Evolutionary conservation across 2,888 invertebrate species (phyloP).

Genomic region (Scaptomyza reducta): DNA sequence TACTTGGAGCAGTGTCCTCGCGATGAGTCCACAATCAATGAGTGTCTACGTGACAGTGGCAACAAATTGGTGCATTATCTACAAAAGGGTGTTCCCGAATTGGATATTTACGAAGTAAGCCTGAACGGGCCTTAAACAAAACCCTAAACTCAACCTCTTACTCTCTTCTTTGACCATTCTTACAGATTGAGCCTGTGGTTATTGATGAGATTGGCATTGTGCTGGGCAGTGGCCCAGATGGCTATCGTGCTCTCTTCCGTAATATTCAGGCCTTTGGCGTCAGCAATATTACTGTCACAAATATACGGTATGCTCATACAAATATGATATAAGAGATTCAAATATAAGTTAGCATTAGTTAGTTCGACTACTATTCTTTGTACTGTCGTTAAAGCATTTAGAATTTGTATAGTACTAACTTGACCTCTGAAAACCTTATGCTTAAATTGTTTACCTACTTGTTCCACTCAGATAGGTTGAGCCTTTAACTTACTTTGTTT

Average conservation of each 20-base stretch:
- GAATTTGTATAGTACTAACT: slow-evolving; percentile 5
- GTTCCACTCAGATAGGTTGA: background rate
- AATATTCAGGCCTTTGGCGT: slow-evolving; percentile 93
- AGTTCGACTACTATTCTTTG: slow-evolving; percentile 1
- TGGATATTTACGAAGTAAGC: slow-evolving; percentile 87
- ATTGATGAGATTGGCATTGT: slow-evolving; percentile 93
- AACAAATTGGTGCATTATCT: slow-evolving; percentile 90
- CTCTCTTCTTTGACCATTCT: background rate
- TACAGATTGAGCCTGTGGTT: slow-evolving; percentile 90
- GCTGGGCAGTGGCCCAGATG: slow-evolving; percentile 91
- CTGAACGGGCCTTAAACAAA: background rate
- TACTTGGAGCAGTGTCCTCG: slow-evolving; percentile 91
- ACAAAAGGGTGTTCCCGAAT: slow-evolving; percentile 90
- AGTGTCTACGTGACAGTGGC: slow-evolving; percentile 90
- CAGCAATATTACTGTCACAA: slow-evolving; percentile 91
- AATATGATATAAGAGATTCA: background rate
- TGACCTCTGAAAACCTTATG: slow-evolving; percentile 7
- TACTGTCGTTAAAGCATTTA: slow-evolving; percentile 22
- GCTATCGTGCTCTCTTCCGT: slow-evolving; percentile 91
- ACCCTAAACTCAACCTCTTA: background rate
- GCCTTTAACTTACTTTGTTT: background rate
- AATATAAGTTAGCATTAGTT: slow-evolving; percentile 6
- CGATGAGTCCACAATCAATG: slow-evolving; percentile 89
- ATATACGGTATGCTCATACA: slow-evolving; percentile 87
- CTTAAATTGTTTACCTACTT: background rate